Percentiles rank a stretch among this genome's conserved stretches.
phyloP scores from a whole-genome alignment of 2,797 vertebrate genomes.

The Leptatherina wallacei region DNA sequence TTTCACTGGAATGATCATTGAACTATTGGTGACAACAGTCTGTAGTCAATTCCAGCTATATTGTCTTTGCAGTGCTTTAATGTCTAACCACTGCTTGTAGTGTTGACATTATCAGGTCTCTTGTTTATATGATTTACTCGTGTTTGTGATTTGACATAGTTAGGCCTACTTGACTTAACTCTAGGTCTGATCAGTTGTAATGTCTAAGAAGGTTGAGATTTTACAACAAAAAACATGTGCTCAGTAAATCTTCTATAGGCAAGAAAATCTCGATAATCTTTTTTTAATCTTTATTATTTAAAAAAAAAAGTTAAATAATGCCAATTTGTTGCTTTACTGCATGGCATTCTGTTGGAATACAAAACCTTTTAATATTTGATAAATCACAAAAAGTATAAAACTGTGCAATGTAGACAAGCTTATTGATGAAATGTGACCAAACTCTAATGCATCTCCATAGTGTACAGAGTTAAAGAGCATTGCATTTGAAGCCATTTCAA shows the following conservation, averaged over 20 bases:
- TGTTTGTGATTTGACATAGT: neutral
- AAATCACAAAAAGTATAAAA: neutral
- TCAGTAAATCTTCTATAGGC: conserved; percentile 20
- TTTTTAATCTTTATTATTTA: too few species aligned
- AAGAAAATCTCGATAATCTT: neutral
- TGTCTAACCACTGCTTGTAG: too few species aligned
- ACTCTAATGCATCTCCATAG: too few species aligned
- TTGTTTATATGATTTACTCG: neutral
- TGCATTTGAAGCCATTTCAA: neutral
- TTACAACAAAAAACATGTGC: neutral
- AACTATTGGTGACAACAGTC: too few species aligned
- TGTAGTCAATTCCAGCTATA: too few species aligned
- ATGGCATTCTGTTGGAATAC: neutral
- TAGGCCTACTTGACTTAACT: neutral
- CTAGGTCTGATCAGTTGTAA: too few species aligned
- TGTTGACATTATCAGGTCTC: neutral
- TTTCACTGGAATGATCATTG: neutral
- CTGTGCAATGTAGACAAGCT: too few species aligned
- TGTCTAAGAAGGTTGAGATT: neutral
- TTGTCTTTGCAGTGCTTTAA: too few species aligned
- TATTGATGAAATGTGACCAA: neutral
- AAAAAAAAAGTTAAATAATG: too few species aligned
- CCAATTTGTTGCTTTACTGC: too few species aligned
- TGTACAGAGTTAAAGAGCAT: neutral
- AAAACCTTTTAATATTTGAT: neutral